Evolutionary conservation across 2,113 vertebrate genomes (phyloP), one percentile per base, ranked within the genome.

Genomic region (Chaetodon auriga): DNA sequence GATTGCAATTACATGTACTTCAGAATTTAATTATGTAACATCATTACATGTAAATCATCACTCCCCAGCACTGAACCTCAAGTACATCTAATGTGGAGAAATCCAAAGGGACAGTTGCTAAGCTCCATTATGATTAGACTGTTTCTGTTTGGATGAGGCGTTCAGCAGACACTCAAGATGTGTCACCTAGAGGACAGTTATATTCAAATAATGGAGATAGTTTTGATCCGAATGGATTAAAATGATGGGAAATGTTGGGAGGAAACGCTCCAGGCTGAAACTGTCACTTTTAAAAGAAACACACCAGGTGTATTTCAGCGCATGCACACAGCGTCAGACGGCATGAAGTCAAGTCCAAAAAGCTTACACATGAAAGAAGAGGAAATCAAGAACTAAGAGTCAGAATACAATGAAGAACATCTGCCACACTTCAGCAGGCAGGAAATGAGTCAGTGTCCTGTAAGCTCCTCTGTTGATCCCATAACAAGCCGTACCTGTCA

Each of bases 371-470:
- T 41, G 18, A 35, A 73, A 49, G 54, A 16, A 30, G 18, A 49
- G 41, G 25, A 58, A 66, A 71, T 45, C 10, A 76, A 64, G 36
- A 63, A 73, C 12, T 43, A 60, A 74, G 76, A 71, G 49, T 63
- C 45, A 71, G 53, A 90, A 61, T 49, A 81, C 66, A 81, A 71
- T 72, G 1, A 70, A 60, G 48, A 87, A 80, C 85, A 92, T 77
- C 81, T 87, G 85, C 64, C 45, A 30, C 19, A 75, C 25, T 66
- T 64, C 61, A 78, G 68, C 74, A 69, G 84, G 70, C 70, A 82
- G 88, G 84, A 90, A 76, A 77, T 92, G 90, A 92, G 84, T 91
- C 87, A 9, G 75, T 87, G 79, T 88, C 81, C 82, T 80, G 58
- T 68, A 57, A 78, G 74, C 80, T 48, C 74, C 78, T 46, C 69